These are phyloP conservation scores for Polydesmus complanatus DNA, from an alignment of 2,888 invertebrate species.

Conservation along the genomic window DNA sequence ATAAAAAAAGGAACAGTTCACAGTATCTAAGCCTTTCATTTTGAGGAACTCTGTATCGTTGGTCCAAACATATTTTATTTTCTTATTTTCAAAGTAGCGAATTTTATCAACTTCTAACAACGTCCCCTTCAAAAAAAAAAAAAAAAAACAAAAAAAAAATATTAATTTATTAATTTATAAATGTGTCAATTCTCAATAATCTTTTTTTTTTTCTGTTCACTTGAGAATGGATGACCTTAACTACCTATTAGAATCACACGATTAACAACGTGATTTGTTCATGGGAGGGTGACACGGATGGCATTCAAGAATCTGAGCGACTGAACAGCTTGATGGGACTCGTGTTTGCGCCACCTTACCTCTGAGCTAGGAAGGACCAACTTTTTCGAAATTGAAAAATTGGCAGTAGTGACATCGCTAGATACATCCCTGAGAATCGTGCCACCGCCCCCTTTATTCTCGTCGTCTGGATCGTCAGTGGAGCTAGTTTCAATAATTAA, in stretches of 20 bases:
- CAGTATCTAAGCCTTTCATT: conserved; percentile 56
- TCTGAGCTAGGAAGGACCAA: conserved; percentile 12
- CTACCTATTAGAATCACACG: background rate
- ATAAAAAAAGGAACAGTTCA: conserved; percentile 49
- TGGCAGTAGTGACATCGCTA: background rate
- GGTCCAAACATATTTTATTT: conserved; percentile 70
- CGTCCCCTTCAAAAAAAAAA: conserved; percentile 13
- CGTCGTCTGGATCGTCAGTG: conserved; percentile 1
- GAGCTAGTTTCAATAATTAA: too few relatives aligned
- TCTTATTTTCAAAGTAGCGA: conserved; percentile 65
- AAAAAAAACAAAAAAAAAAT: background rate
- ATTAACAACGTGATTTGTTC: background rate
- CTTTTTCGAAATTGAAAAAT: background rate
- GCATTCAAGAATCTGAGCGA: background rate
- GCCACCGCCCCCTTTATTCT: conserved; percentile 8
- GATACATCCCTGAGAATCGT: conserved; percentile 13
- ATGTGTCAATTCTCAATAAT: background rate
- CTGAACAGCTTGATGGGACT: background rate
- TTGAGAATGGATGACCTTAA: background rate
- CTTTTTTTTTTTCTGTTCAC: background rate
- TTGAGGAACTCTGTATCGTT: conserved; percentile 50
- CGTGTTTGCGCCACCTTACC: background rate
- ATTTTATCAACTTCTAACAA: conserved; percentile 43
- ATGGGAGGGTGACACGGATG: conserved; percentile 1
- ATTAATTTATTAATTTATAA: background rate